Evolutionary conservation across 2,113 vertebrate species (phyloP).

Genomic region (Zingel zingel): DNA sequence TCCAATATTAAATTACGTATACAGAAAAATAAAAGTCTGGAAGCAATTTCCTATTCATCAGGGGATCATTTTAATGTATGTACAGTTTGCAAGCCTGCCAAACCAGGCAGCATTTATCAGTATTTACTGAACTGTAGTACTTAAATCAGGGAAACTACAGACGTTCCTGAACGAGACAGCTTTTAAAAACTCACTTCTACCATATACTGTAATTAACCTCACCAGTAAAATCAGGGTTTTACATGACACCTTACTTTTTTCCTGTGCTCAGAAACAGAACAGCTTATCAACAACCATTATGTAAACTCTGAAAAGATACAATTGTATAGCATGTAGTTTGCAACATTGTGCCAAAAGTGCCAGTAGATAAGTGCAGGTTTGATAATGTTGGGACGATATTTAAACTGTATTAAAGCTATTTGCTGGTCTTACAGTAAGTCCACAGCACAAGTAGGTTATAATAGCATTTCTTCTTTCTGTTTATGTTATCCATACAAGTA

Average conservation of each 20-base stretch:
- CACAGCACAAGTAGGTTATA: not conserved
- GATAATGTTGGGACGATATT: not conserved
- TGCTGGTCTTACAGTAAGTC: too few species aligned
- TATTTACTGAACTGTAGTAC: conserved; percentile 1
- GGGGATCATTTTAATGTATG: not conserved
- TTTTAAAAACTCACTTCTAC: not conserved
- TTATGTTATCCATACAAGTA: not conserved
- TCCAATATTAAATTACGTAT: not conserved
- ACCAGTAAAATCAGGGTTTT: not conserved
- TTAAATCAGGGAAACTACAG: not conserved
- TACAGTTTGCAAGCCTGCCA: not conserved
- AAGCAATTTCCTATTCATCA: not conserved
- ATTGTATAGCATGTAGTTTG: not conserved
- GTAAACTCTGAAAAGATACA: not conserved
- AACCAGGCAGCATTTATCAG: not conserved
- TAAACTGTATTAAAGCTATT: too few species aligned
- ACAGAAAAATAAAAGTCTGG: not conserved
- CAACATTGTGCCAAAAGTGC: not conserved
- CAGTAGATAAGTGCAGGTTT: not conserved
- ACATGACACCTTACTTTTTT: not conserved
- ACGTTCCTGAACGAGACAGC: not conserved
- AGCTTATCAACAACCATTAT: not conserved
- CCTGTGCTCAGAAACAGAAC: not conserved
- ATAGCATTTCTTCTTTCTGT: not conserved
- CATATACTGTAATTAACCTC: not conserved